These are phyloP conservation scores for Oplegnathus fasciatus DNA, from an alignment of 2,113 vertebrate genomes.

Conservation along the genomic window DNA sequence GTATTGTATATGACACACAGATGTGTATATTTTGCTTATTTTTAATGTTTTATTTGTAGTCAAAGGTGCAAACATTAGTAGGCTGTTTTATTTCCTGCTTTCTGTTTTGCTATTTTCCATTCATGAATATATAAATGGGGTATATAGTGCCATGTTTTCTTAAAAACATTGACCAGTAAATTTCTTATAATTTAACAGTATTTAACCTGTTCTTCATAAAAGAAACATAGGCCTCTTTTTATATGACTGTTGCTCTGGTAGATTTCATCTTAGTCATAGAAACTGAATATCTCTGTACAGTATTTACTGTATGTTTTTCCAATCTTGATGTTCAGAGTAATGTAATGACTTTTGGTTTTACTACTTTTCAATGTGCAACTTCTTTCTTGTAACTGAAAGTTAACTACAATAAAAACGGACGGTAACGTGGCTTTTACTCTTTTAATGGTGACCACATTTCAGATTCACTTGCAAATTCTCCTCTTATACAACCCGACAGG, in stretches of 20 bases:
- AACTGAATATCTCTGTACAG: slow-evolving; percentile 35
- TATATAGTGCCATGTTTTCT: slow-evolving; percentile 47
- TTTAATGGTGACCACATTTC: slow-evolving; percentile 29
- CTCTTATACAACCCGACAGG: background rate
- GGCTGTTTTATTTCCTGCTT: slow-evolving; percentile 23
- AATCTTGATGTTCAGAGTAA: slow-evolving; percentile 43
- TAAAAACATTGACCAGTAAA: slow-evolving; percentile 14
- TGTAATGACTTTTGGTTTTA: slow-evolving; percentile 37
- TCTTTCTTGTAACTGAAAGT: slow-evolving; percentile 53
- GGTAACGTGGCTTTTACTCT: background rate
- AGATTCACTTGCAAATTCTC: slow-evolving; percentile 4
- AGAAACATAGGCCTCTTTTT: slow-evolving; percentile 42
- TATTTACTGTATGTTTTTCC: slow-evolving; percentile 37
- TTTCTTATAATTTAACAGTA: slow-evolving; percentile 46
- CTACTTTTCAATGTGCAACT: slow-evolving; percentile 58
- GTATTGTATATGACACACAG: slow-evolving; percentile 32
- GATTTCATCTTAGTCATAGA: slow-evolving; percentile 13
- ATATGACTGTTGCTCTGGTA: slow-evolving; percentile 45
- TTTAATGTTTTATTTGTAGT: slow-evolving; percentile 34
- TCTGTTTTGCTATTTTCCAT: slow-evolving; percentile 15
- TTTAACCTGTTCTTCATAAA: slow-evolving; percentile 41
- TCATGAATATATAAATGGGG: slow-evolving; percentile 34
- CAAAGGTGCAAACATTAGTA: slow-evolving; percentile 17
- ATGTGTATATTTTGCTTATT: slow-evolving; percentile 2
- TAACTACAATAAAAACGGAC: slow-evolving; percentile 59